Conservation (phyloP, 2,888 invertebrate genomes). For the Spodoptera exigua region DNA sequence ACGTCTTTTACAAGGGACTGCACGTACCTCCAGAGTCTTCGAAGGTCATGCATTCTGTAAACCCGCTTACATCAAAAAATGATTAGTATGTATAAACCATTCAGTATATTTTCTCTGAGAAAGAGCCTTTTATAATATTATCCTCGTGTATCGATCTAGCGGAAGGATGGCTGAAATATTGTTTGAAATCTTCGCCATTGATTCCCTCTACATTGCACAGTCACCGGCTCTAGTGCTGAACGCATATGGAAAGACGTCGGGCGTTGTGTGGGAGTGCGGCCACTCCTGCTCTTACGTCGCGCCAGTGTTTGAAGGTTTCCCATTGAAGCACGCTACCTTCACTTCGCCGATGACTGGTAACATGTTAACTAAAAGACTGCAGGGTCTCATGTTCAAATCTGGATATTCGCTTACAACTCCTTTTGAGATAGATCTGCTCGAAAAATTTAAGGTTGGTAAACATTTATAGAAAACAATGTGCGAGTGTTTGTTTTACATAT, state of each 20-base stretch:
- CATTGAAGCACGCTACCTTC: constrained; percentile 94
- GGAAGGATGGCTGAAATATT: constrained; percentile 90
- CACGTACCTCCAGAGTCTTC: constrained; percentile 95
- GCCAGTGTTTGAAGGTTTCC: constrained; percentile 91
- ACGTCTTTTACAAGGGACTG: constrained; percentile 95
- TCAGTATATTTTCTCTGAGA: no score
- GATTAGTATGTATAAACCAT: constrained; percentile 88
- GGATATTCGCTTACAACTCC: constrained; percentile 97
- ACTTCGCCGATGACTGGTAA: constrained; percentile 96
- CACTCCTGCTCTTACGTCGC: constrained; percentile 82
- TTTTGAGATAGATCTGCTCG: constrained; percentile 95
- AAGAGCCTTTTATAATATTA: neutral
- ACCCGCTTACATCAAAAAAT: constrained; percentile 94
- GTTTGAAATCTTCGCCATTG: constrained; percentile 90
- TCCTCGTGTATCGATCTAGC: constrained; percentile 72
- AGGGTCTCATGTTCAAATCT: constrained; percentile 94
- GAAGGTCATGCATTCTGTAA: constrained; percentile 93
- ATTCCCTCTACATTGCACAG: constrained; percentile 82
- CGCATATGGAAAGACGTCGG: constrained; percentile 87
- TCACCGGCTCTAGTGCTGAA: constrained; percentile 83
- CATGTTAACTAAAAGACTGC: constrained; percentile 93
- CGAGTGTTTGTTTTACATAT: no score
- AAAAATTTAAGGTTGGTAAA: constrained; percentile 93
- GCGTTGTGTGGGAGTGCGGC: constrained; percentile 87
- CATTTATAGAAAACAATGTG: neutral